phyloP scores from a whole-genome alignment of 2,888 invertebrate species.

The Nycteola revayana region DNA sequence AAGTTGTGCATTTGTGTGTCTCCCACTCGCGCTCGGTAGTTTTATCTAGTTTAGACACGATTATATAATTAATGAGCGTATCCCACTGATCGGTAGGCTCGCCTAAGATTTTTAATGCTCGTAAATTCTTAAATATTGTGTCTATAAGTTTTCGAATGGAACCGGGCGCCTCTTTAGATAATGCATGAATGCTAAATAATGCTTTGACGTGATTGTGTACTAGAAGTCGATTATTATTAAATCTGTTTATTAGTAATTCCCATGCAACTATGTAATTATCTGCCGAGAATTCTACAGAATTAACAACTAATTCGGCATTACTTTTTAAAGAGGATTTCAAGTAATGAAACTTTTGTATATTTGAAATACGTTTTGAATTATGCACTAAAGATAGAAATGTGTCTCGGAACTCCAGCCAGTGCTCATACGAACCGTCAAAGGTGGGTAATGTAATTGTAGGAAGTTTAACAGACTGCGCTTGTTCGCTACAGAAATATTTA shows the following conservation, averaged over 20 bases:
- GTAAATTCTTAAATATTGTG: no score
- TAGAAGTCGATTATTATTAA: no score
- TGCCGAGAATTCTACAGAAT: conserved; percentile 2
- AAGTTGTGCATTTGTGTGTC: neutral
- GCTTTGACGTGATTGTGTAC: conserved; percentile 4
- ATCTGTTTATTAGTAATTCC: neutral
- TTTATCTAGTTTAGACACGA: neutral
- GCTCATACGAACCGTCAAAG: neutral
- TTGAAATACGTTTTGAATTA: neutral
- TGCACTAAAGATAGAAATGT: neutral
- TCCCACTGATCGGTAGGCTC: neutral
- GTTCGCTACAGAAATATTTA: neutral
- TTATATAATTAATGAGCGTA: neutral
- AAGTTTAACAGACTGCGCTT: neutral
- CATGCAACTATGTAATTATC: conserved; percentile 2
- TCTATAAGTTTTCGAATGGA: conserved; percentile 1
- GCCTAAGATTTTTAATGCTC: no score
- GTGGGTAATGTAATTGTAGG: neutral
- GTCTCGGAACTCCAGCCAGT: neutral
- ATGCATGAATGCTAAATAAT: neutral
- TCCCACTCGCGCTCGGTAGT: conserved; percentile 1
- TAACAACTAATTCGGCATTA: neutral
- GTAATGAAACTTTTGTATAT: no score
- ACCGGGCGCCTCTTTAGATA: conserved; percentile 1
- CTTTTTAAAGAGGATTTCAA: neutral